phyloP scores from a whole-genome alignment of 23 tunicate species.

The Ascidia mentula region DNA sequence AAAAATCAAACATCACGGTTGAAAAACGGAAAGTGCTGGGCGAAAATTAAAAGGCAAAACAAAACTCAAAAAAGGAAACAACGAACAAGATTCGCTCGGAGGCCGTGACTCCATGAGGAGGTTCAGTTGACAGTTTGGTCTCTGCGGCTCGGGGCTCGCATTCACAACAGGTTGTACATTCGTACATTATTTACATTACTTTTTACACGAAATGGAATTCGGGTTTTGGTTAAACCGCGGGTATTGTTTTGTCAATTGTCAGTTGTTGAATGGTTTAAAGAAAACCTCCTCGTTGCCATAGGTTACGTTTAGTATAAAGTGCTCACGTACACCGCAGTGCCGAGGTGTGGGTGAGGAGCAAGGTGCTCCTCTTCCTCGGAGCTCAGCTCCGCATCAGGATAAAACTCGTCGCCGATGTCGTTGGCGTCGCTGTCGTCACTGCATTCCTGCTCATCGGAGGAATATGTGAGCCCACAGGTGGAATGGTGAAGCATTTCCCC shows the following conservation, averaged over 20 bases:
- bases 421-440: neutral
- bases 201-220: too few species aligned
- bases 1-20: neutral
- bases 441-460: neutral
- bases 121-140: neutral
- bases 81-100: neutral
- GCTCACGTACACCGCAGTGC: slow-evolving; percentile 1
- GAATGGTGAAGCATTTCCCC: neutral
- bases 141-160: neutral
- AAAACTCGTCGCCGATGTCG: neutral
- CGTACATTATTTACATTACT: too few species aligned
- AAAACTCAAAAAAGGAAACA: neutral
- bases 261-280: too few species aligned
- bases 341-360: neutral
- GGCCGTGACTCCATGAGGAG: neutral
- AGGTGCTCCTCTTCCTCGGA: neutral
- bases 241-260: too few species aligned
- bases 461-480: neutral
- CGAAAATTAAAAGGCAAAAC: neutral
- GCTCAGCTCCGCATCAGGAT: slow-evolving; percentile 18
- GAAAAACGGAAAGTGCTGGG: slow-evolving; percentile 3
- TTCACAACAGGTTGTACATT: too few species aligned
- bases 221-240: too few species aligned
- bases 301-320: neutral
- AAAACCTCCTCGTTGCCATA: too few species aligned